Conservation (phyloP, 2,888 invertebrate species). For the Fabriciana adippe region DNA sequence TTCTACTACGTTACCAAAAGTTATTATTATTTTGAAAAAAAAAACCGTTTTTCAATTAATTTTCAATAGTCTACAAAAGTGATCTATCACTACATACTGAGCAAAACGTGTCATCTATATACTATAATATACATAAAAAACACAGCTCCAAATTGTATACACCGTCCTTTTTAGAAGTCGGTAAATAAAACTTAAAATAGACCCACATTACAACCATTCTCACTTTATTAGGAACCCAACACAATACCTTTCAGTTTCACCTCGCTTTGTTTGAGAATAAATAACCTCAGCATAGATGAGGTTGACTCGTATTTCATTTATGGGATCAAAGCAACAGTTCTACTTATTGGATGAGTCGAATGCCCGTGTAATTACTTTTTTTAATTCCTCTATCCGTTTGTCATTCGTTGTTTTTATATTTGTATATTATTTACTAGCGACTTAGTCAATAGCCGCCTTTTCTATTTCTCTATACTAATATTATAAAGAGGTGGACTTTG, state of each 20-base stretch:
- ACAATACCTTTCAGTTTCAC: constrained; percentile 16
- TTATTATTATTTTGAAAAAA: no score
- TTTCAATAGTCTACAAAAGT: no score
- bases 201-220: constrained; percentile 14
- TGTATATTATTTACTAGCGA: background rate
- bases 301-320: constrained; percentile 18
- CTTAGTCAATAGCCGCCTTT: no score
- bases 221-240: constrained; percentile 14
- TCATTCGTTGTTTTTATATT: background rate
- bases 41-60: no score
- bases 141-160: no score
- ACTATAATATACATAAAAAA: no score
- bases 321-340: constrained; percentile 16
- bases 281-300: constrained; percentile 15
- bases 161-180: no score
- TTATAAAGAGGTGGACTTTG: no score
- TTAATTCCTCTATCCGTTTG: constrained; percentile 16
- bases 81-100: no score
- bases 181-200: constrained; percentile 6
- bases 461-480: no score
- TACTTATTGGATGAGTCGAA: constrained; percentile 11
- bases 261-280: constrained; percentile 17
- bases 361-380: constrained; percentile 20
- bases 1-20: no score
- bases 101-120: no score